phyloP scores from a whole-genome alignment of 2,797 vertebrate species.

The Huso huso region DNA sequence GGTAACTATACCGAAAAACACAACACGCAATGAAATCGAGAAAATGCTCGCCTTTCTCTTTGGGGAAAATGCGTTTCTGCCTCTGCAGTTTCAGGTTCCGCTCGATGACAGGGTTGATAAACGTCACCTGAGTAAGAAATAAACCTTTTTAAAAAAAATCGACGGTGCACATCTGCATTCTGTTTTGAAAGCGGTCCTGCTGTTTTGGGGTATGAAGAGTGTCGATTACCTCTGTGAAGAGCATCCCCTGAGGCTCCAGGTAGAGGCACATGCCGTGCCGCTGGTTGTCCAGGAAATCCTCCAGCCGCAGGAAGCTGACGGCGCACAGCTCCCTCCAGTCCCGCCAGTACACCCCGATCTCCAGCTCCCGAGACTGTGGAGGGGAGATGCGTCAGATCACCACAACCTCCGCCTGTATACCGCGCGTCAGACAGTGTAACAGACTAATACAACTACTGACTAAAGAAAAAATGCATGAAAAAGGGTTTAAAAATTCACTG shows the following conservation, averaged over 20 bases:
- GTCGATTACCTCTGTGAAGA: conserved; percentile 79
- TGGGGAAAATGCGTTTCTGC: conserved; percentile 85
- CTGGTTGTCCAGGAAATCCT: conserved; percentile 89
- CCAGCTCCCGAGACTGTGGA: conserved; percentile 82
- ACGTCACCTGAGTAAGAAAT: conserved; percentile 67
- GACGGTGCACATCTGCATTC: too few relatives aligned
- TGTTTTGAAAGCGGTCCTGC: not conserved
- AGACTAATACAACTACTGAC: too few relatives aligned
- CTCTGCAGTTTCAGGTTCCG: conserved; percentile 76
- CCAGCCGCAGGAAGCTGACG: conserved; percentile 81
- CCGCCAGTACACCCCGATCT: conserved; percentile 77
- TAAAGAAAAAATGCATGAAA: too few relatives aligned
- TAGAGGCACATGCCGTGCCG: conserved; percentile 78
- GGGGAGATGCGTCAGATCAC: not conserved
- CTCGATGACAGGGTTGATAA: conserved; percentile 85
- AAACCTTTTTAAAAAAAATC: not conserved
- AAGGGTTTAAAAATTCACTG: too few relatives aligned
- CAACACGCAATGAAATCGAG: too few relatives aligned
- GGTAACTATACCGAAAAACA: too few relatives aligned
- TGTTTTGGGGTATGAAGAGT: too few relatives aligned
- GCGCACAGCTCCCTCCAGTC: conserved; percentile 89
- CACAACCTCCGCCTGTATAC: too few relatives aligned
- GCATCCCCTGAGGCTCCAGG: conserved; percentile 80
- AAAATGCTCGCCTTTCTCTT: conserved; percentile 73
- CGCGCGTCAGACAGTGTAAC: too few relatives aligned